A percentile compares a stretch with the other conserved stretches of the same genome.
Evolutionary conservation across 2,797 vertebrate genomes (phyloP).

Genomic region (Silurus lanzhouensis): DNA sequence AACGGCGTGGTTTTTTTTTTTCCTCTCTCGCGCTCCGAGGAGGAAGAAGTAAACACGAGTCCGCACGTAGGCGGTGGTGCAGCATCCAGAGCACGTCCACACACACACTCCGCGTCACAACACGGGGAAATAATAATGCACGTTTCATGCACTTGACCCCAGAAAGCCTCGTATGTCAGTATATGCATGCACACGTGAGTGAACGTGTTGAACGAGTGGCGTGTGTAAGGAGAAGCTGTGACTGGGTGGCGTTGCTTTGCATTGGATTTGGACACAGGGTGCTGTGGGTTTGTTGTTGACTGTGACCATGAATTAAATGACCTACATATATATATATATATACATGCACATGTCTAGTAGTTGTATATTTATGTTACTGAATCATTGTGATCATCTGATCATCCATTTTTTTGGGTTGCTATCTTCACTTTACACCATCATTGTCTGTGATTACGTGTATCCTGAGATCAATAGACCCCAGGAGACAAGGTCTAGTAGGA

Average conservation of each 20-base stretch:
- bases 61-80: slow-evolving; percentile 58
- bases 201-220: neutral
- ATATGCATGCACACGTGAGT: neutral
- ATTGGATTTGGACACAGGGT: neutral
- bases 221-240: neutral
- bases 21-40: slow-evolving; percentile 7
- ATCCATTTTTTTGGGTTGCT: neutral
- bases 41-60: slow-evolving; percentile 73
- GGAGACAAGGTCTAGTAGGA: neutral
- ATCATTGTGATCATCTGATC: neutral
- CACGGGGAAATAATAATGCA: neutral
- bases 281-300: slow-evolving; percentile 1
- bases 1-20: slow-evolving; percentile 3
- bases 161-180: neutral
- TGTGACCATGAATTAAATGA: slow-evolving; percentile 40
- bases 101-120: neutral
- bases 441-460: neutral
- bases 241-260: neutral
- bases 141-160: neutral
- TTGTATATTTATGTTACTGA: neutral
- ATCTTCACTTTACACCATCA: neutral
- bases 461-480: neutral
- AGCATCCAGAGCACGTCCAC: slow-evolving; percentile 39
- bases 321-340: no score
- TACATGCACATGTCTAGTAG: neutral